These are phyloP conservation scores for Orbicella faveolata DNA, from an alignment of 64 coral and sea anemone genomes.

Conservation along the genomic window DNA sequence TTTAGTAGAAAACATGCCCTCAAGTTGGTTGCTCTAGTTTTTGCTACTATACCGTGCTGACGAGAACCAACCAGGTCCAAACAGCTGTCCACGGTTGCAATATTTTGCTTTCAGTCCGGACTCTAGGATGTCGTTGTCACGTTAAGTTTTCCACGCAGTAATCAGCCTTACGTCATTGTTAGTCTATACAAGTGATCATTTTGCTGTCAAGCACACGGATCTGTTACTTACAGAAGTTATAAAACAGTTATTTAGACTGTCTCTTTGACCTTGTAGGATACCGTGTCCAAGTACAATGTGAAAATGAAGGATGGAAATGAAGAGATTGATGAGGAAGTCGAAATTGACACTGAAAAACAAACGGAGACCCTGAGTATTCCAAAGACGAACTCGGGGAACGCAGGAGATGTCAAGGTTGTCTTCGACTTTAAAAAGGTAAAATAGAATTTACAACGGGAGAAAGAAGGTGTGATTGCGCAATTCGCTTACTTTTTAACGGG, in stretches of 20 bases:
- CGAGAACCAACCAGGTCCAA: too few species aligned
- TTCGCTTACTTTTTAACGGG: too few species aligned
- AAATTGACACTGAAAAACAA: conserved; percentile 15
- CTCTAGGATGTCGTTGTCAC: too few species aligned
- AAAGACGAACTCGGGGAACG: not conserved
- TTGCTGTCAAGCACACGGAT: not conserved
- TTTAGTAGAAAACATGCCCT: too few species aligned
- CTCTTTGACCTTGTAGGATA: not conserved
- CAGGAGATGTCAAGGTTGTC: not conserved
- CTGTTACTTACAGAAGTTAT: not conserved
- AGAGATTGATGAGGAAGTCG: not conserved
- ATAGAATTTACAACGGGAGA: not conserved
- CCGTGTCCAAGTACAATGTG: conserved; percentile 2
- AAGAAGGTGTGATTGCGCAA: not conserved
- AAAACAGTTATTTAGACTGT: not conserved
- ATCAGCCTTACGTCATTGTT: not conserved
- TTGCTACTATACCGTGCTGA: too few species aligned
- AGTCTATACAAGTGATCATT: not conserved
- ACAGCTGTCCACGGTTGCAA: too few species aligned
- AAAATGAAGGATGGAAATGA: conserved; percentile 1
- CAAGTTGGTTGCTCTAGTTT: too few species aligned
- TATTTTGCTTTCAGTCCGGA: too few species aligned
- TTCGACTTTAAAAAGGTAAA: conserved; percentile 12
- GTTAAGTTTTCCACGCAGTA: too few species aligned
- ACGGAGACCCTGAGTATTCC: not conserved